phyloP scores from a whole-genome alignment of 2,888 invertebrate species.

The Acanthosoma haemorrhoidale region DNA sequence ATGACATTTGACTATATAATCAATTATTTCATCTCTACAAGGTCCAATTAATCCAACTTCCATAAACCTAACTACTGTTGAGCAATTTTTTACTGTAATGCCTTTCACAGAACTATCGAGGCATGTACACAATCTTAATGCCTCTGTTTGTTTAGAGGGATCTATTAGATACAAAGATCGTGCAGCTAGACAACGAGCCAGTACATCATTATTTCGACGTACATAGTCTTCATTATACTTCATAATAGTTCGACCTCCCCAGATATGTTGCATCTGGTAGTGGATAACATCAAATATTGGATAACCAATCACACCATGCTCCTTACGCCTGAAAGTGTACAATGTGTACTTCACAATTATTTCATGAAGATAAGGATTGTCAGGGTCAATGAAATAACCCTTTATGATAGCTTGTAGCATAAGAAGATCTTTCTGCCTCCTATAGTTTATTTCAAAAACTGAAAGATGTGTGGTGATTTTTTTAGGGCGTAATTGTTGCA shows the following conservation, averaged over 20 bases:
- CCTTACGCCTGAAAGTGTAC: neutral
- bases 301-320: neutral
- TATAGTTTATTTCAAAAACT: slow-evolving; percentile 28
- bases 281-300: neutral
- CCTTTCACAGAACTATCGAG: neutral
- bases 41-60: neutral
- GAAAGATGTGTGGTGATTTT: slow-evolving; percentile 24
- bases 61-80: neutral
- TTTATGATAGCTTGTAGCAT: slow-evolving; percentile 31
- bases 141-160: neutral
- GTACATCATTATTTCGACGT: too few species aligned
- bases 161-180: slow-evolving; percentile 15
- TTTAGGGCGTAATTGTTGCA: slow-evolving; percentile 8
- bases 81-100: neutral
- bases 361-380: slow-evolving; percentile 20
- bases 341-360: neutral
- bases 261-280: neutral
- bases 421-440: slow-evolving; percentile 7
- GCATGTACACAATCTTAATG: neutral
- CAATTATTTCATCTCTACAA: neutral
- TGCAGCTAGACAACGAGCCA: too few species aligned
- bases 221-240: too few species aligned
- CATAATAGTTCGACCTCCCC: slow-evolving; percentile 5
- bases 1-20: neutral
- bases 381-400: neutral